phyloP scores from a whole-genome alignment of 2,113 vertebrate species.

The Cyprinodon variegatus region DNA sequence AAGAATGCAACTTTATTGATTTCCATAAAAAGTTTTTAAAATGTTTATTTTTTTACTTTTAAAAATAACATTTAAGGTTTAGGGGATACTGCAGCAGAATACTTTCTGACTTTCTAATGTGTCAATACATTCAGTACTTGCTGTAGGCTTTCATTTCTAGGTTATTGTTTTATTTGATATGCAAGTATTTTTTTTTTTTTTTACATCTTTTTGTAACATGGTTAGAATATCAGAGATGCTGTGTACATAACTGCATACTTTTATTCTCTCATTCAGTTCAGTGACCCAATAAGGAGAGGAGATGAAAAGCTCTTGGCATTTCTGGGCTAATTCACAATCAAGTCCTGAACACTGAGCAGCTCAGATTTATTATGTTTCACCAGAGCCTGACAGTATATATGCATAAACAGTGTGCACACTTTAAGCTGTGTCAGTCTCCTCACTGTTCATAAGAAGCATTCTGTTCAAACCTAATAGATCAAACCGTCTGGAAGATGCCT shows the following conservation, averaged over 20 bases:
- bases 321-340: constrained; percentile 67
- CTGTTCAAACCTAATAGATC: constrained; percentile 45
- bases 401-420: constrained; percentile 2
- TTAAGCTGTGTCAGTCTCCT: constrained; percentile 8
- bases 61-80: too few relatives aligned
- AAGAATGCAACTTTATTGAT: too few relatives aligned
- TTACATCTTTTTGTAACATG: background rate
- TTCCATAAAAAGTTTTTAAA: too few relatives aligned
- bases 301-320: constrained; percentile 55
- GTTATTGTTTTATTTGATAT: background rate
- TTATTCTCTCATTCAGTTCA: constrained; percentile 6
- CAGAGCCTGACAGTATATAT: background rate
- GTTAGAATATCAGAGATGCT: background rate
- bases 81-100: too few relatives aligned
- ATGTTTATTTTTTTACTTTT: too few relatives aligned
- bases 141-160: too few relatives aligned
- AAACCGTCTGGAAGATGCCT: constrained; percentile 24
- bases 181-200: background rate
- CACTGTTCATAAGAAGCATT: constrained; percentile 15
- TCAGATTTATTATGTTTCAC: constrained; percentile 29
- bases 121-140: too few relatives aligned
- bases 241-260: constrained; percentile 1
- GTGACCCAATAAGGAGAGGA: constrained; percentile 14
- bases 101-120: too few relatives aligned
- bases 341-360: constrained; percentile 14